These are phyloP conservation scores for Hexactinellida sp. DNA, from an alignment of 37 sponge, comb jelly and placozoan genomes.

Conservation along the genomic window DNA sequence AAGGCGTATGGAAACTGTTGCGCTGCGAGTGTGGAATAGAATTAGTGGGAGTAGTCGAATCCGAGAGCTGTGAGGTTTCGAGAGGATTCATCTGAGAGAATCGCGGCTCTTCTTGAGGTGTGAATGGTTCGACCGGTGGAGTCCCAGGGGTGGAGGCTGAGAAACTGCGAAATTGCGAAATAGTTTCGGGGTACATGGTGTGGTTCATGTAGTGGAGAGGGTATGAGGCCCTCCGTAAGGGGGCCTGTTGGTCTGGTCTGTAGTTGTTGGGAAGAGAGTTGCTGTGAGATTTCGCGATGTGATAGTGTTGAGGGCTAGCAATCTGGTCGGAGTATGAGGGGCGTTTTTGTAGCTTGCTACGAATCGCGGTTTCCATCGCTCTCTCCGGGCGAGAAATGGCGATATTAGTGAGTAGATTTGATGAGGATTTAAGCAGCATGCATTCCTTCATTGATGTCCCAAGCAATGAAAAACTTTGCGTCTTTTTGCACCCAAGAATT, in stretches of 20 bases:
- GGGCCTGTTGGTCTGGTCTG: not conserved
- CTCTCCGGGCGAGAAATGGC: constrained; percentile 7
- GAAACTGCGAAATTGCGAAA: not conserved
- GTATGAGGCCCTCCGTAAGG: not conserved
- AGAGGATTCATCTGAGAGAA: not conserved
- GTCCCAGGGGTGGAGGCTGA: not conserved
- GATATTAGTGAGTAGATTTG: not conserved
- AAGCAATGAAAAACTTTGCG: not conserved
- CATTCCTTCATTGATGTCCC: not conserved
- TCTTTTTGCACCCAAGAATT: not conserved
- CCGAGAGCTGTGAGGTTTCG: not conserved
- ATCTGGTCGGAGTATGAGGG: not conserved
- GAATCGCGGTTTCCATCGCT: constrained; percentile 4
- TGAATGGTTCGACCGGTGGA: constrained; percentile 1
- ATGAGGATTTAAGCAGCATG: not conserved
- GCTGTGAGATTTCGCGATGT: not conserved
- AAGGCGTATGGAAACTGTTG: constrained; percentile 11
- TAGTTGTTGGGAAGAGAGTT: not conserved
- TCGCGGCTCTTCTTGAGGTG: not conserved
- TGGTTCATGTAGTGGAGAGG: not conserved
- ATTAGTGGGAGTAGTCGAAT: not conserved
- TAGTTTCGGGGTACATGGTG: not conserved
- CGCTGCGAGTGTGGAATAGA: not conserved
- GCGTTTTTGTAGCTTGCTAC: not conserved
- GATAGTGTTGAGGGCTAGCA: not conserved